Evolutionary conservation across 2,888 invertebrate species (phyloP), one percentile per base, ranked within the genome.

Genomic region (Limenitis camilla): DNA sequence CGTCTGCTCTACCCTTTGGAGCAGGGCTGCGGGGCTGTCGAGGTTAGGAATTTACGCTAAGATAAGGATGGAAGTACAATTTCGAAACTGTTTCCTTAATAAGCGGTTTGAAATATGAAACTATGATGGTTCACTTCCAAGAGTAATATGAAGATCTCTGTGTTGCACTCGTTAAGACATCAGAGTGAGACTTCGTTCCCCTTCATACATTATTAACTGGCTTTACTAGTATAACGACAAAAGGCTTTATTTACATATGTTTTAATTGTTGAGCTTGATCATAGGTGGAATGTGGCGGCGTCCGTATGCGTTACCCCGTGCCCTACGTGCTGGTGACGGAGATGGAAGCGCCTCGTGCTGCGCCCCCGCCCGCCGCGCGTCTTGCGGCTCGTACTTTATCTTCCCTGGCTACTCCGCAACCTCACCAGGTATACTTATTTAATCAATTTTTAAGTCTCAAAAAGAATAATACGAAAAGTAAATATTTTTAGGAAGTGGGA

Each of bases 231-330:
- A 19, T 19, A 19, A 19, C 1, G 19, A 19, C 19, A 2, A 19
- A 19, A 19, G 3, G 3, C 1, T 19, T 19, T 19, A 1, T 19
- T 2, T 19, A 3, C 19, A 19, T 19, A 19, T 19, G 19, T 19
- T 19, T 19, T 19, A n/a, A 36, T 47, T 39, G 36, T 40, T 59
- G 52, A 55, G 40, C 43, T 11, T 6, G n/a, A 27, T 10, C 54
- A 32, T 73, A 93, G 87, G 92, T 92, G 64, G 76, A 91, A 61
- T 89, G 92, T 78, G 96, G 96, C 70, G 97, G 96, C 45, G 94
- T 96, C 58, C 93, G 96, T 76, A 96, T 99, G 96, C 92, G 95
- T 61, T 99, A 99, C 88, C 99, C 99, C 44, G 92, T 95, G 56
- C 94, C 95, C 82, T 99, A 97, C 86, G 96, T 97, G 69, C 91